These are phyloP conservation scores for Xanthia icteritia DNA, from an alignment of 2,888 invertebrate species.

Conservation along the genomic window DNA sequence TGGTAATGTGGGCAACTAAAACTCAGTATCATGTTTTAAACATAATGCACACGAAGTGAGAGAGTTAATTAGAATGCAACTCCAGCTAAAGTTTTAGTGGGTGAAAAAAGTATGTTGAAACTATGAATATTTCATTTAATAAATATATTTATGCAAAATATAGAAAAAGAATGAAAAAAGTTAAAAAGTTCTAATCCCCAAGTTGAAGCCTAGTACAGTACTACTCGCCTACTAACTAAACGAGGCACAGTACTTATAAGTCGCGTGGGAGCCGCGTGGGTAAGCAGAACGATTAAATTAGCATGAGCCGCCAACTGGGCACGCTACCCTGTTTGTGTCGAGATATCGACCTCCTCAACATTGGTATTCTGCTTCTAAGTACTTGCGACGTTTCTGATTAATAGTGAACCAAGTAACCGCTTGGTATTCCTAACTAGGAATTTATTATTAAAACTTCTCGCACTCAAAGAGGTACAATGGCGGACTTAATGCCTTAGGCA, in stretches of 20 bases:
- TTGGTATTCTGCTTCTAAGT: slow-evolving; percentile 40
- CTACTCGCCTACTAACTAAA: slow-evolving; percentile 47
- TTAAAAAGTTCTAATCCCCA: no score
- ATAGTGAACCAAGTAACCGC: slow-evolving; percentile 11
- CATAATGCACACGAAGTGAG: slow-evolving; percentile 26
- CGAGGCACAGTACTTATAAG: slow-evolving; percentile 66
- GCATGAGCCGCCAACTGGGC: slow-evolving; percentile 61
- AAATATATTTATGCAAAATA: background rate
- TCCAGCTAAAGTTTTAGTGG: background rate
- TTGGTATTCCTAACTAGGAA: background rate
- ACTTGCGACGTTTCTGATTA: slow-evolving; percentile 37
- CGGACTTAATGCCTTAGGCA: no score
- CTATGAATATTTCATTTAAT: slow-evolving; percentile 6
- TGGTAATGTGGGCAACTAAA: slow-evolving; percentile 32
- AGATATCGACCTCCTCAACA: slow-evolving; percentile 55
- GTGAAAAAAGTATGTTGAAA: slow-evolving; percentile 4
- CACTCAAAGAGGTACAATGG: no score
- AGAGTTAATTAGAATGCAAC: slow-evolving; percentile 35
- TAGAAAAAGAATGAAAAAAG: background rate
- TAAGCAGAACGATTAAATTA: slow-evolving; percentile 66
- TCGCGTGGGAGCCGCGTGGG: slow-evolving; percentile 75
- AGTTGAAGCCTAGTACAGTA: background rate
- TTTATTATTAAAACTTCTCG: no score
- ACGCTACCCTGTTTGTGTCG: slow-evolving; percentile 59
- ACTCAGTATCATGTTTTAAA: slow-evolving; percentile 36